These are phyloP conservation scores for Drosophila persimilis DNA, from an alignment of 1,140 invertebrate species.

Conservation along the genomic window DNA sequence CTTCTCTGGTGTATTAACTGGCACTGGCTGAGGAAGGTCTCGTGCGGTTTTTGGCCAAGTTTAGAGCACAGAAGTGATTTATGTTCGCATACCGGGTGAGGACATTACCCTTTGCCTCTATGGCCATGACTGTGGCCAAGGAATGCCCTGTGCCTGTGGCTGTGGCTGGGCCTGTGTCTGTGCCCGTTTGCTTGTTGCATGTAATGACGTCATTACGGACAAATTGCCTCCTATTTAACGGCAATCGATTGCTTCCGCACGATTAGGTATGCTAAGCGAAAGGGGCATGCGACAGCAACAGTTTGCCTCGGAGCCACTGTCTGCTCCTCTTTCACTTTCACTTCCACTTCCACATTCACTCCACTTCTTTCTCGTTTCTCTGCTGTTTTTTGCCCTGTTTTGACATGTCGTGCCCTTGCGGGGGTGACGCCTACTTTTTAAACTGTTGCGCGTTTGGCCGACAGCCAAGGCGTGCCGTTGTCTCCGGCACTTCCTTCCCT, in stretches of 20 bases:
- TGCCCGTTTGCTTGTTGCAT: constrained; percentile 47
- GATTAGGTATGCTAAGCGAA: constrained; percentile 70
- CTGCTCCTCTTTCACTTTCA: constrained; percentile 7
- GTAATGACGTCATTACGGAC: constrained; percentile 72
- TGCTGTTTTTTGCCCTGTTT: constrained; percentile 5
- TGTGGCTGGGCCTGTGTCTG: not conserved
- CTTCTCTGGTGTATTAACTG: not conserved
- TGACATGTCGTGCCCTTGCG: constrained; percentile 42
- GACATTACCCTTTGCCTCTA: constrained; percentile 30
- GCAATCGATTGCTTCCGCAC: constrained; percentile 77
- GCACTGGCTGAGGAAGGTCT: constrained; percentile 37
- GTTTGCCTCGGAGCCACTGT: constrained; percentile 34
- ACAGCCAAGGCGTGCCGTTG: constrained; percentile 60
- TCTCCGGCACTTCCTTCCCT: constrained; percentile 4
- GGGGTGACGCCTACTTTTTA: constrained; percentile 63
- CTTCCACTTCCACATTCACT: not conserved
- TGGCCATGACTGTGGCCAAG: constrained; percentile 15
- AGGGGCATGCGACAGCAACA: constrained; percentile 50
- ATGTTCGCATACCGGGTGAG: constrained; percentile 37
- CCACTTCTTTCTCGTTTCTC: constrained; percentile 1
- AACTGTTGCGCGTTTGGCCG: constrained; percentile 73
- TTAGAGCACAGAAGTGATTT: constrained; percentile 66
- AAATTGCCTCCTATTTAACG: constrained; percentile 74
- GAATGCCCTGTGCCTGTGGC: not conserved
- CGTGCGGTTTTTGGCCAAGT: constrained; percentile 67